These are phyloP conservation scores for Erebia aethiops DNA, from an alignment of 2,888 invertebrate genomes.

Conservation along the genomic window DNA sequence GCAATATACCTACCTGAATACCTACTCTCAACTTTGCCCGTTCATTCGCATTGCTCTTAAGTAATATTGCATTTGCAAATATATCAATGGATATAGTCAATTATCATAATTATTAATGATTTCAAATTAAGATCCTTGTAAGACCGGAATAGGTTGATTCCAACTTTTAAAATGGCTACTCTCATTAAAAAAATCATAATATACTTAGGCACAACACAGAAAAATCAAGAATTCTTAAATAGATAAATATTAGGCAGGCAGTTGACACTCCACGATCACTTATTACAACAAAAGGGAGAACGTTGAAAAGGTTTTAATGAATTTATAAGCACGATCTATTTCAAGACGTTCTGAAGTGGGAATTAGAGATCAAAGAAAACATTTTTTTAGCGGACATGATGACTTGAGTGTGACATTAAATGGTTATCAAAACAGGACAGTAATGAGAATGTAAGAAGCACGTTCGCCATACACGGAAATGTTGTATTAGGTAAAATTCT, in stretches of 20 bases:
- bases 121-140: too few relatives aligned
- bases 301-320: slow-evolving; percentile 15
- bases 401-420: slow-evolving; percentile 4
- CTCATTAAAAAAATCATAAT: too few relatives aligned
- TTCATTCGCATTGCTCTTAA: too few relatives aligned
- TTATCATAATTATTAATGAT: too few relatives aligned
- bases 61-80: too few relatives aligned
- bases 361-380: slow-evolving; percentile 13
- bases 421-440: slow-evolving; percentile 10
- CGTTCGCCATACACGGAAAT: slow-evolving; percentile 3
- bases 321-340: slow-evolving; percentile 10
- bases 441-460: slow-evolving; percentile 10
- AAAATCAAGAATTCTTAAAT: not conserved
- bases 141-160: too few relatives aligned
- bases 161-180: too few relatives aligned
- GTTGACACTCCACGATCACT: not conserved
- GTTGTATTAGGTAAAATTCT: not conserved
- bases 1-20: too few relatives aligned
- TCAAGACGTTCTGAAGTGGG: slow-evolving; percentile 6
- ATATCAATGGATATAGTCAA: too few relatives aligned
- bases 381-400: slow-evolving; percentile 2
- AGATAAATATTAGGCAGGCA: not conserved
- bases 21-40: too few relatives aligned
- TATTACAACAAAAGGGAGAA: slow-evolving; percentile 9
- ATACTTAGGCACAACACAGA: too few relatives aligned